Percentiles rank a stretch among this genome's conserved stretches.
Conservation (phyloP, 2,113 vertebrate genomes). For the Pungitius pungitius region DNA sequence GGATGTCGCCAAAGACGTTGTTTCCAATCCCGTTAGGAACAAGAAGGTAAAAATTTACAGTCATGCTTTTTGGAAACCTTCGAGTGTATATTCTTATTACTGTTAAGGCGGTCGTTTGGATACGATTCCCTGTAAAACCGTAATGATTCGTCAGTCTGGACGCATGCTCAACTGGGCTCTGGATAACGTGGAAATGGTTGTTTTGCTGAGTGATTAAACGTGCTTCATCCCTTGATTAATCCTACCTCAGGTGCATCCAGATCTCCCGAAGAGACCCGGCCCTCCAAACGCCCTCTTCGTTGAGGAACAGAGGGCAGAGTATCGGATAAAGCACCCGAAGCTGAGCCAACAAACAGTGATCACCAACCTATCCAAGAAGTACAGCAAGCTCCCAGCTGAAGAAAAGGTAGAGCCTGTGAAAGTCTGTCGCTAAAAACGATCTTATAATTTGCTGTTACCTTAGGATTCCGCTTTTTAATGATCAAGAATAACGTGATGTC, state of each 20-base stretch:
- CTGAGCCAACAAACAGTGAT: accelerated
- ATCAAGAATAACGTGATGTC: background rate
- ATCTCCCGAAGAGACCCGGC: slow-evolving; percentile 27
- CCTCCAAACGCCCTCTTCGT: slow-evolving; percentile 27
- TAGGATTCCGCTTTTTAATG: background rate
- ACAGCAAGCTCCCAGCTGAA: slow-evolving; percentile 14
- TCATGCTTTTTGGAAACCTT: background rate
- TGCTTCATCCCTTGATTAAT: background rate
- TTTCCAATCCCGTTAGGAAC: background rate
- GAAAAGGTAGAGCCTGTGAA: slow-evolving; percentile 42
- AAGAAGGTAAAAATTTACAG: background rate
- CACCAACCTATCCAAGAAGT: background rate
- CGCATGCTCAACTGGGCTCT: background rate
- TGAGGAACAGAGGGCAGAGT: slow-evolving; percentile 8
- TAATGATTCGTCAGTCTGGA: background rate
- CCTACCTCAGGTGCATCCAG: slow-evolving; percentile 34
- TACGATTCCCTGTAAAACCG: background rate
- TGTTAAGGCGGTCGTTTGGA: background rate
- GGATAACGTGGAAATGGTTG: background rate
- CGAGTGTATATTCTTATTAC: background rate
- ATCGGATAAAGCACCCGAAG: slow-evolving; percentile 20
- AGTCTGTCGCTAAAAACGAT: background rate
- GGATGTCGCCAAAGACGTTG: slow-evolving; percentile 46
- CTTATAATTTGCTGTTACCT: background rate
- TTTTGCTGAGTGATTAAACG: background rate